Base-by-base conservation (phyloP, 30 jellyfish, hydroid and myxozoan genomes). In the Cassiopea andromeda region DNA sequence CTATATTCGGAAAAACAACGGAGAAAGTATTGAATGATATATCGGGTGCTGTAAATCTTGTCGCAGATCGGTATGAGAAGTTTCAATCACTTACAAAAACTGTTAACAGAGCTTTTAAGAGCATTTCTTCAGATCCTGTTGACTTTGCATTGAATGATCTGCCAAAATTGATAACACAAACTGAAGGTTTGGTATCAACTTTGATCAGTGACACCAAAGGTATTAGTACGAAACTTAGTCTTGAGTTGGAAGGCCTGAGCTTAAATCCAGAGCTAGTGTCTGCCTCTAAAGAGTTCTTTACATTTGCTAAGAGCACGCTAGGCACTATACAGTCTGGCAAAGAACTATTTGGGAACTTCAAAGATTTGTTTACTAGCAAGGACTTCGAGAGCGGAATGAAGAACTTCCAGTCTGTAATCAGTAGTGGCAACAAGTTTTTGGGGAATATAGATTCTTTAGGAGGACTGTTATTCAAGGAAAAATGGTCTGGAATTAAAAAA, bases 11-110 rank as follows among this genome's bases (percentile, higher is more conserved):
- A 7, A 82, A 92, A 27, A 81, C 93, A 17, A 88, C 99, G 1
- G 91, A 78, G 27, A 80, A 86, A 8, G 66, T 91, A 18, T 77
- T 95, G 69, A 82, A 67, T 44, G 87, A 84, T 12, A 95, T 95
- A 0, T 83, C 98, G 12, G 69, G 64, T 87, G 99, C 98, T 9
- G 89, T 92, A 7, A 82, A 75, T 43, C 71, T 90, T n/a, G 84
- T 95, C 19, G 95, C 98, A 2, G 99, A 95, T 75, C 75, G 99
- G 46, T 95, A 91, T 75, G 94, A 87, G 49, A 90, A 95, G 93
- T 95, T 91, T 61, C 93, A 79, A 46, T 89, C 85, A 13, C 89
- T 95, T 4, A 85, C 99, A 27, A 91, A 91, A 68, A 64, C 99
- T 2, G 75, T 95, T 47, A 64, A 85, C 46, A 97, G 83, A 27